Evolutionary conservation across 2,113 vertebrate genomes (phyloP).

Genomic region (Hippotragus niger): DNA sequence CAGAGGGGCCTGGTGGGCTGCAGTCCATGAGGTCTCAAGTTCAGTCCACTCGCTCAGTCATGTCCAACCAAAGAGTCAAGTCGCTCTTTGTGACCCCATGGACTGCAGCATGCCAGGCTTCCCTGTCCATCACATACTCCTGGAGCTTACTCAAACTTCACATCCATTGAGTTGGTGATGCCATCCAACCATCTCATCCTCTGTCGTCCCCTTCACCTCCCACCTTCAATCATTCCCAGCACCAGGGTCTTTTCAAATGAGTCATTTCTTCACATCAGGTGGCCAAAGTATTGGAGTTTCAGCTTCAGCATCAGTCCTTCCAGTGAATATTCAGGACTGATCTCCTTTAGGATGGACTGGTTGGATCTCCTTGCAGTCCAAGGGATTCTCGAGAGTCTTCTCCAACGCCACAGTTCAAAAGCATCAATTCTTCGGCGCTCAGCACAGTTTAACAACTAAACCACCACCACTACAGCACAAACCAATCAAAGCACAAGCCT

Average conservation of each 20-base stretch:
- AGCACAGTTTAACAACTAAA: neutral
- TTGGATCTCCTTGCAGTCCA: neutral
- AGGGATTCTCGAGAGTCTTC: neutral
- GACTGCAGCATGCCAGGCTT: neutral
- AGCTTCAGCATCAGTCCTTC: neutral
- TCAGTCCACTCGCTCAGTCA: neutral
- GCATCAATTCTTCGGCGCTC: neutral
- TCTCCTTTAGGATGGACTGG: neutral
- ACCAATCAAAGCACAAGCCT: neutral
- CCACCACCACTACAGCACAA: neutral
- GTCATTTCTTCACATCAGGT: neutral
- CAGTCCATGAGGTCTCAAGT: neutral
- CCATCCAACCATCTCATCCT: neutral
- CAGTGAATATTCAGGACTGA: neutral
- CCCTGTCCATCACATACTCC: neutral
- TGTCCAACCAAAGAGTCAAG: fast-evolving
- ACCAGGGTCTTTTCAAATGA: neutral
- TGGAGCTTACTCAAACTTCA: neutral
- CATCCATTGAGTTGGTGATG: neutral
- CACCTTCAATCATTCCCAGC: neutral
- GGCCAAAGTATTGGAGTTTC: neutral
- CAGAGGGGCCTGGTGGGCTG: neutral
- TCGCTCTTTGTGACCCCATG: fast-evolving
- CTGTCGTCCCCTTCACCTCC: neutral
- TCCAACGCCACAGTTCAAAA: neutral